Evolutionary conservation across 2,888 invertebrate genomes (phyloP), one percentile per base, ranked within the genome.

Genomic region (Agelastica alni): DNA sequence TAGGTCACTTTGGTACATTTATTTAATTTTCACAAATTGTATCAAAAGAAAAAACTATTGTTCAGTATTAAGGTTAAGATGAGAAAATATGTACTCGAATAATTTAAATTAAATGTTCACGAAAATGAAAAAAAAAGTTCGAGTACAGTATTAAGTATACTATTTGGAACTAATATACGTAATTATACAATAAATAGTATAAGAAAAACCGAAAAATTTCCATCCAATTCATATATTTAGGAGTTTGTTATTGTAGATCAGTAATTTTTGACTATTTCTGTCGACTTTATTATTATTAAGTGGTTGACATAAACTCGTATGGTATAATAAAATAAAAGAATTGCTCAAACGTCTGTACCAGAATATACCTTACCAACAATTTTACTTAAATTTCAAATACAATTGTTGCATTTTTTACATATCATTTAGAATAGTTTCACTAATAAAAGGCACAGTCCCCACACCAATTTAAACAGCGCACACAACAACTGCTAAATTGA

Each of bases 141-240:
- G 54, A 56, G 58, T 60, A 56, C 54, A 48, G 44, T 55, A 49
- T 30, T 59, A 66, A 64, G 73, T 74, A 74, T 74, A 74, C 73
- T 69, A 71, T 63, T 69, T 73, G 73, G 64, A 75, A 75, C 74
- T 69, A 65, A 75, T 75, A 75, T 75, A 75, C 75, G 75, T 75
- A 75, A 73, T 68, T 67, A 70, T 71, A 75, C 74, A 75, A 74
- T 74, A 75, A 73, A 64, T 69, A 69, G 69, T 46, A 53, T 65
- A 67, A 67, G 63, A 58, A 61, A 60, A 60, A 60, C 59, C 48
- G 57, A 63, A 53, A 70, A 61, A 64, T 73, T 70, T 74, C 74
- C 74, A 75, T 75, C 74, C 74, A 70, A 63, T 56, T 51, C 55
- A 56, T 61, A 55, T 54, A 61, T 59, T 57, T 61, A 61, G 53